Evolutionary conservation across 2,797 vertebrate genomes (phyloP), one percentile per base, ranked within the genome.

Genomic region (Oryzias sinensis): DNA sequence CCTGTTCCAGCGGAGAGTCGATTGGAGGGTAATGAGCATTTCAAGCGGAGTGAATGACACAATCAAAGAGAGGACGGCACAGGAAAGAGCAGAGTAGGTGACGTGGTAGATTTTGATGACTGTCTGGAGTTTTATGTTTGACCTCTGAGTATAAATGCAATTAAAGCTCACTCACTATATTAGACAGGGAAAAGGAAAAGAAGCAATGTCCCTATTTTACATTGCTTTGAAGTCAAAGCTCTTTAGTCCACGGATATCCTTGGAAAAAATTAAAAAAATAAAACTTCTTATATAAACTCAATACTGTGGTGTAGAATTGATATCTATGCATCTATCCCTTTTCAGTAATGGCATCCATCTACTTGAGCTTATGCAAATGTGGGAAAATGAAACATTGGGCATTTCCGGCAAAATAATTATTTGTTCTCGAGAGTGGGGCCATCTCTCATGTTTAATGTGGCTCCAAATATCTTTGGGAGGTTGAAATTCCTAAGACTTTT

Each of bases 401-500:
- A 70, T 87, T 86, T 76, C 62, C 72, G 71, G 62, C 65, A 70
- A 77, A 76, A 68, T 1, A 79, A 83, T 76, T 64, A 79, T 83
- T 80, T 83, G 68, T 82, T 79, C 68, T 64, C 58, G 59, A 74
- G 67, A 72, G 72, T 6, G 45, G 59, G 46, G 70, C 49, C 65
- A 86, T 88, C 85, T 79, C 80, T 89, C 79, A 85, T 63, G 49
- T 61, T 50, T 68, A 76, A 65, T 27, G 40, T 84, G 74, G 69
- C 70, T 80, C 67, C 50, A 74, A 75, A 81, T 77, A 56, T 82
- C 71, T 69, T 59, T 48, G 66, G 65, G 75, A 77, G 81, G 65
- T 80, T 65, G 67, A 72, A 80, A 81, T 84, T 84, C 74, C 80
- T 79, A 77, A 83, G 76, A 80, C 82, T 87, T 85, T 76, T 48